Evolutionary conservation across 1,140 invertebrate species (phyloP).

Genomic region (Sycophaga agraensis): DNA sequence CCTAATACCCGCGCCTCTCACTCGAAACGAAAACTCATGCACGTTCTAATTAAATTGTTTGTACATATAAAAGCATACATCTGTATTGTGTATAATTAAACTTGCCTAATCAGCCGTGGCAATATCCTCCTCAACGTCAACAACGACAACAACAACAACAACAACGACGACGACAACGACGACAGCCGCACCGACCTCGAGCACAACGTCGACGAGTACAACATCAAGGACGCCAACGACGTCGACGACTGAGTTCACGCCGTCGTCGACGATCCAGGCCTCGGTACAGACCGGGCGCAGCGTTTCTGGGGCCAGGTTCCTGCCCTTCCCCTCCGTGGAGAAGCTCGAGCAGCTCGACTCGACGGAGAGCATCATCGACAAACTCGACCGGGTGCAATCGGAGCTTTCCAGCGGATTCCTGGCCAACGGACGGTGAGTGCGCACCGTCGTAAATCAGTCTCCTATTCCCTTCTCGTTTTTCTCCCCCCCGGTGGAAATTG

Average conservation of each 20-base stretch:
- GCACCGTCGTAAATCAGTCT: neutral
- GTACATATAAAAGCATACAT: too few relatives aligned
- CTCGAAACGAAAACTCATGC: too few relatives aligned
- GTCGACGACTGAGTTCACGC: slow-evolving; percentile 31
- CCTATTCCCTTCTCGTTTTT: too few relatives aligned
- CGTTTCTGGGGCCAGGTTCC: slow-evolving; percentile 76
- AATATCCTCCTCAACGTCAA: slow-evolving; percentile 35
- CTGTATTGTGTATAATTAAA: too few relatives aligned
- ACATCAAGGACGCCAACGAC: neutral
- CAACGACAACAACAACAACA: slow-evolving; percentile 35
- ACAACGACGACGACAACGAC: slow-evolving; percentile 26
- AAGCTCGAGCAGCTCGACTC: slow-evolving; percentile 50
- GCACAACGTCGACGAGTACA: neutral
- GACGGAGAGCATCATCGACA: slow-evolving; percentile 82
- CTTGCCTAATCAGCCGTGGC: too few relatives aligned
- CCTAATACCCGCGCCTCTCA: too few relatives aligned
- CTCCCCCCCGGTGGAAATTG: too few relatives aligned
- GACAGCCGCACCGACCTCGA: slow-evolving; percentile 3
- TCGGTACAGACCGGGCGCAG: slow-evolving; percentile 83
- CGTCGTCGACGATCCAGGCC: slow-evolving; percentile 64
- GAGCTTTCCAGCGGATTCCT: slow-evolving; percentile 76
- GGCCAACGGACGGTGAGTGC: slow-evolving; percentile 54
- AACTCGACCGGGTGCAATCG: slow-evolving; percentile 79
- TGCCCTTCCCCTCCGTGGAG: slow-evolving; percentile 69
- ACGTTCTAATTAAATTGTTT: too few relatives aligned